phyloP scores from a whole-genome alignment of 2,113 vertebrate species.

The Bettongia penicillata region DNA sequence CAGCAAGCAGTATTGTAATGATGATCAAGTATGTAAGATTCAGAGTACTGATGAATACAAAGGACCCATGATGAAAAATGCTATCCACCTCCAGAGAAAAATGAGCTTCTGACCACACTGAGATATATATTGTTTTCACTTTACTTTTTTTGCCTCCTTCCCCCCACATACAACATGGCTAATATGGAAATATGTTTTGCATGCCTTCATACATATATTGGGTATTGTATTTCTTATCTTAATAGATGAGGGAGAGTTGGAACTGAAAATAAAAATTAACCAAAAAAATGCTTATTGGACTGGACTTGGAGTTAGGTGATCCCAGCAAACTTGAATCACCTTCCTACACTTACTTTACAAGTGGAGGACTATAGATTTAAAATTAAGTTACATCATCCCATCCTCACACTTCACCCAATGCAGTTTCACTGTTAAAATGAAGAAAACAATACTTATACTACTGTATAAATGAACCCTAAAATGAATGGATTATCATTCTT shows the following conservation, averaged over 20 bases:
- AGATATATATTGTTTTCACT: background rate
- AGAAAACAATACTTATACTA: background rate
- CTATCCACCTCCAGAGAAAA: background rate
- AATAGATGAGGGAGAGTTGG: background rate
- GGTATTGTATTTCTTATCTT: background rate
- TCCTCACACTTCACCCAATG: background rate
- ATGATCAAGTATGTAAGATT: background rate
- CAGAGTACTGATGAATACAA: background rate
- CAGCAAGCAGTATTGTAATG: background rate
- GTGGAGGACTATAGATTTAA: background rate
- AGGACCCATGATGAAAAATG: background rate
- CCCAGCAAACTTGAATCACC: background rate
- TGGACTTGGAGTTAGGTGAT: background rate
- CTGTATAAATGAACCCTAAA: no score
- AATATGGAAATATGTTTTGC: background rate
- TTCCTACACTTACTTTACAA: background rate
- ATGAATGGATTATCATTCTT: background rate
- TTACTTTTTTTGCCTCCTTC: no score
- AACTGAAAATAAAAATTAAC: no score
- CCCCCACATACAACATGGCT: background rate
- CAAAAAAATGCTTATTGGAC: background rate
- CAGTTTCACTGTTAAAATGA: background rate
- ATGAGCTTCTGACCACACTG: background rate
- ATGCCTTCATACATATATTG: background rate
- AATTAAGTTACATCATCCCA: background rate